phyloP scores from a whole-genome alignment of 2,888 invertebrate genomes.

The Eretmocerus hayati region DNA sequence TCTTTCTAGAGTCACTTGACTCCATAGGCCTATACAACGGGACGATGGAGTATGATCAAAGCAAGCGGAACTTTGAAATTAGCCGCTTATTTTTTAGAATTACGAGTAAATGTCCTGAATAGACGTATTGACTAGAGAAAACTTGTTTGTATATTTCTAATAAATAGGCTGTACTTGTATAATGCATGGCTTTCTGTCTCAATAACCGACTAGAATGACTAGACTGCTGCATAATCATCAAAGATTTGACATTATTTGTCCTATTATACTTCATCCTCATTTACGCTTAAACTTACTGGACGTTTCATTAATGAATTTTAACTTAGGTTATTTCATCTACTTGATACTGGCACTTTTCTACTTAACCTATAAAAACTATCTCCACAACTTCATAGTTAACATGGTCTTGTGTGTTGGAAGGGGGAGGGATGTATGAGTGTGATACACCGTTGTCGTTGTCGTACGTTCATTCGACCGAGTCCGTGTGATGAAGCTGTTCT shows the following conservation, averaged over 20 bases:
- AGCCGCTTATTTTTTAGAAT: constrained; percentile 10
- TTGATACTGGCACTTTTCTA: constrained; percentile 47
- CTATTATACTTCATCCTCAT: constrained; percentile 17
- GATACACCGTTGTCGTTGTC: too few relatives aligned
- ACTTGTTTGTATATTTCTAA: constrained; percentile 22
- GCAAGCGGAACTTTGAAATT: too few relatives aligned
- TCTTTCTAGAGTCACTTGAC: too few relatives aligned
- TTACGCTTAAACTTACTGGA: constrained; percentile 45
- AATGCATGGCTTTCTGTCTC: too few relatives aligned
- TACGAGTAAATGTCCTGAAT: constrained; percentile 30
- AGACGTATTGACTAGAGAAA: constrained; percentile 39
- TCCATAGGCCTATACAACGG: too few relatives aligned
- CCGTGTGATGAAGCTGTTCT: too few relatives aligned
- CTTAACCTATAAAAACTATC: constrained; percentile 31
- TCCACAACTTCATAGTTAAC: not conserved
- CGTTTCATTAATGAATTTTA: constrained; percentile 42
- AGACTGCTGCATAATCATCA: constrained; percentile 44
- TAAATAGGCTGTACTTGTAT: constrained; percentile 26
- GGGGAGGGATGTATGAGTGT: too few relatives aligned
- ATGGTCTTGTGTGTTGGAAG: too few relatives aligned
- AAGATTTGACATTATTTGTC: constrained; percentile 11
- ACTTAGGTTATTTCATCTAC: constrained; percentile 31
- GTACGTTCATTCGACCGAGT: too few relatives aligned
- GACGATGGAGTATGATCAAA: too few relatives aligned
- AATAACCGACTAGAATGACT: constrained; percentile 44